Percentiles rank a stretch among this genome's conserved stretches.
phyloP scores from a whole-genome alignment of 2,113 vertebrate species.

The Pungitius pungitius region DNA sequence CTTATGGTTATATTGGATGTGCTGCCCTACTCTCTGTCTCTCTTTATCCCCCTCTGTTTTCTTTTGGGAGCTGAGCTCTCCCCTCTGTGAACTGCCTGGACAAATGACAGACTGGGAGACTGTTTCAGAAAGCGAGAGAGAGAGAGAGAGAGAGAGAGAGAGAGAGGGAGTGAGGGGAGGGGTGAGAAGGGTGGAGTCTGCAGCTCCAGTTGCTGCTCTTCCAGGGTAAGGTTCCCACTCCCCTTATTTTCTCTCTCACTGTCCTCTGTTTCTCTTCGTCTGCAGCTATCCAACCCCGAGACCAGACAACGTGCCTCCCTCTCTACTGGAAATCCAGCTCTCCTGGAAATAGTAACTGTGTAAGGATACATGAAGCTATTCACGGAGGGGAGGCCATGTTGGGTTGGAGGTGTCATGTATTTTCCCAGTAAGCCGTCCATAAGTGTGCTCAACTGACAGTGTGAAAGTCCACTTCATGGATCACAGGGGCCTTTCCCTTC shows the following conservation, averaged over 20 bases:
- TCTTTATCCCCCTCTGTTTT: slow-evolving; percentile 55
- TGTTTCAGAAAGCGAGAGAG: slow-evolving; percentile 61
- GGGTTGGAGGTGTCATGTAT: slow-evolving; percentile 39
- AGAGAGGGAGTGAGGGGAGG: slow-evolving; percentile 58
- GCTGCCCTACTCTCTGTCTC: slow-evolving; percentile 49
- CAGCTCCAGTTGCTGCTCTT: slow-evolving; percentile 80
- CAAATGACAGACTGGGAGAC: slow-evolving; percentile 80
- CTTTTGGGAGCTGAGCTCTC: slow-evolving; percentile 70
- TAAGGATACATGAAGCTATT: slow-evolving; percentile 53
- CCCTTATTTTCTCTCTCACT: slow-evolving; percentile 69
- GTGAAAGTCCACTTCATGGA: slow-evolving; percentile 16
- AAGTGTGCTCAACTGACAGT: slow-evolving; percentile 2
- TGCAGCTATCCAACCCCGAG: slow-evolving; percentile 34
- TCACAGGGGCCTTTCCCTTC: slow-evolving; percentile 27
- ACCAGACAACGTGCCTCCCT: slow-evolving; percentile 50
- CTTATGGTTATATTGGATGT: slow-evolving; percentile 42
- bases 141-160: slow-evolving; percentile 46
- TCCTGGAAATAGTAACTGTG: slow-evolving; percentile 45
- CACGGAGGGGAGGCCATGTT: slow-evolving; percentile 45
- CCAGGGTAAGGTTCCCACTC: slow-evolving; percentile 81
- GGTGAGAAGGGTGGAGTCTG: slow-evolving; percentile 78
- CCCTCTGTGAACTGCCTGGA: slow-evolving; percentile 79
- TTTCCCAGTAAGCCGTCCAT: slow-evolving; percentile 26
- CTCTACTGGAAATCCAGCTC: slow-evolving; percentile 20
- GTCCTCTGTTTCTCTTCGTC: slow-evolving; percentile 50